These are phyloP conservation scores for Nyctereutes procyonoides DNA, from an alignment of 2,113 vertebrate species.

Conservation along the genomic window DNA sequence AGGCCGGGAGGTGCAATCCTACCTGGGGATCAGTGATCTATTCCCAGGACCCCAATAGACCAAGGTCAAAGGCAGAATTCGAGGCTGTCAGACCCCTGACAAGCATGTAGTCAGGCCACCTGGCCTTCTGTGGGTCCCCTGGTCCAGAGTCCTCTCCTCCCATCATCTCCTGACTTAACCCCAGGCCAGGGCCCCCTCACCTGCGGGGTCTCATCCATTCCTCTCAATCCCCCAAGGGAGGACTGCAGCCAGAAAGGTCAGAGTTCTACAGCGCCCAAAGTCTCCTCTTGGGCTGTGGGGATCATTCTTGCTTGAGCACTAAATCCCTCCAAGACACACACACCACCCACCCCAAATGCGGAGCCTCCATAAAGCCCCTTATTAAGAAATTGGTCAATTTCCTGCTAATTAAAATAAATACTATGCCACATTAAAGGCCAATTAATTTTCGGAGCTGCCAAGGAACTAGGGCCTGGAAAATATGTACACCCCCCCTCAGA, in stretches of 20 bases:
- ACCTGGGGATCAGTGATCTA: too few species aligned
- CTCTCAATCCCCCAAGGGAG: neutral
- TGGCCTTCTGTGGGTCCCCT: neutral
- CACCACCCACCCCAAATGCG: neutral
- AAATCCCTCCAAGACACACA: too few species aligned
- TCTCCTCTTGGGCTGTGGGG: neutral
- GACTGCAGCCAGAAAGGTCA: neutral
- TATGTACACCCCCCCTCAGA: neutral
- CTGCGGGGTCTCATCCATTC: neutral
- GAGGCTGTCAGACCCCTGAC: neutral
- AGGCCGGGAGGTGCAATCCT: neutral
- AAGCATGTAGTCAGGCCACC: neutral
- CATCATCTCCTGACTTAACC: neutral
- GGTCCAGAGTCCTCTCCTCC: neutral
- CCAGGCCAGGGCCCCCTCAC: too few species aligned
- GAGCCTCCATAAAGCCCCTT: conserved; percentile 53
- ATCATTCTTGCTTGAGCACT: neutral
- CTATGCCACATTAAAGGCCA: conserved; percentile 62
- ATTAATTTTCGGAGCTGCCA: conserved; percentile 71
- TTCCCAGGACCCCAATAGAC: neutral
- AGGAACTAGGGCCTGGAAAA: neutral
- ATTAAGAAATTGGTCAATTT: conserved; percentile 74
- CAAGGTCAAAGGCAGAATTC: conserved; percentile 5
- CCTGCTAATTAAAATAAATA: conserved; percentile 76
- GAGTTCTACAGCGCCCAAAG: neutral